These are phyloP conservation scores for Nycticorax nycticorax DNA, from an alignment of 2,113 vertebrate species.

Conservation along the genomic window DNA sequence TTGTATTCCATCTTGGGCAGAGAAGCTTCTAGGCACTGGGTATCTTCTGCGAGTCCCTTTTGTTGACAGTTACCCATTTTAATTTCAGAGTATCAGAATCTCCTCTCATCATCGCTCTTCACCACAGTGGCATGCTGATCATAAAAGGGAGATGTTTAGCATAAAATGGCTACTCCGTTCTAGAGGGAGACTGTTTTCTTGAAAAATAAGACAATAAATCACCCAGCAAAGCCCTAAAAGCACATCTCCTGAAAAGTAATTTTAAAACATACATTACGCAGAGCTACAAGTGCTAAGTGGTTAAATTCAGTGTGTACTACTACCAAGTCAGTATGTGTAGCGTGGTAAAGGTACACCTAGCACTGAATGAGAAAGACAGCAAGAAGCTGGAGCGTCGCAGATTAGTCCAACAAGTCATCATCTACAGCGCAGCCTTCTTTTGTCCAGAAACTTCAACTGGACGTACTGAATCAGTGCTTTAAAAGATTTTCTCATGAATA, in stretches of 20 bases:
- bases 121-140: background rate
- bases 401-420: background rate
- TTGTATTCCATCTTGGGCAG: background rate
- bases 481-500: background rate
- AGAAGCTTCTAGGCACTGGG: background rate
- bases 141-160: background rate
- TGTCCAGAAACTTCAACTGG: background rate
- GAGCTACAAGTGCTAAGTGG: background rate
- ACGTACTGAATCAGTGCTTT: background rate
- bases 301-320: background rate
- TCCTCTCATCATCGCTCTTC: accelerated
- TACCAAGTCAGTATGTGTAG: background rate
- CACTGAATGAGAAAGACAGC: background rate
- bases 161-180: background rate
- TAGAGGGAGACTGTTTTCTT: background rate
- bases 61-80: background rate
- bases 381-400: background rate
- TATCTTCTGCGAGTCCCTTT: background rate
- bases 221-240: background rate
- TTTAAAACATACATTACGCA: background rate
- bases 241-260: background rate
- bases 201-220: background rate
- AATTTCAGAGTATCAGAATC: background rate
- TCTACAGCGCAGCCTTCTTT: background rate
- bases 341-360: background rate